Evolutionary conservation across 2,888 invertebrate species (phyloP).

Genomic region (Automeris io): DNA sequence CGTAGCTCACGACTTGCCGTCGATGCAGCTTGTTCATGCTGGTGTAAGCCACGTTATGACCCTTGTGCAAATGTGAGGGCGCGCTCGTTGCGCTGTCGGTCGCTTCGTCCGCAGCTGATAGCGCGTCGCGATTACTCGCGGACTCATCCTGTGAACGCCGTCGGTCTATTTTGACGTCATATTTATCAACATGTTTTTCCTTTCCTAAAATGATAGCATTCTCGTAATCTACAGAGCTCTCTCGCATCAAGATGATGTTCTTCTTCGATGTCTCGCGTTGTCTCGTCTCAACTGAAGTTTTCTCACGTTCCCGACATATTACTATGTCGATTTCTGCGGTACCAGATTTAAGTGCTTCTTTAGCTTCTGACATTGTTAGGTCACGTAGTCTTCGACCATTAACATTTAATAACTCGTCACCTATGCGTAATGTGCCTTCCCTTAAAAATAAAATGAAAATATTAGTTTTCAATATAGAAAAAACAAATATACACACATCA

Average conservation of each 20-base stretch:
- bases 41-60: conserved; percentile 77
- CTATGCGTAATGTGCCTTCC: conserved; percentile 80
- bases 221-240: conserved; percentile 84
- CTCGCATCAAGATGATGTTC: conserved; percentile 66
- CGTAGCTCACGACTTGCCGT: conserved; percentile 75
- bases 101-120: conserved; percentile 66
- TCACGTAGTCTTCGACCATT: conserved; percentile 83
- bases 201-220: conserved; percentile 76
- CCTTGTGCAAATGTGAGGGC: conserved; percentile 79
- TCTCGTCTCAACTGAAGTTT: conserved; percentile 29
- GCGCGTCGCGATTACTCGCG: conserved; percentile 66
- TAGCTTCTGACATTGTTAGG: conserved; percentile 80
- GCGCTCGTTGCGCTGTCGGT: conserved; percentile 49
- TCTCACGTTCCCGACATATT: conserved; percentile 73
- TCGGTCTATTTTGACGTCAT: conserved; percentile 84
- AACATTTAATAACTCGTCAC: conserved; percentile 84
- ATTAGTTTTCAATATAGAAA: not conserved
- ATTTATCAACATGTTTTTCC: conserved; percentile 63
- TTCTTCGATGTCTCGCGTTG: conserved; percentile 41
- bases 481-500: too few relatives aligned
- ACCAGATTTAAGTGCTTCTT: conserved; percentile 79
- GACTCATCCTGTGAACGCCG: conserved; percentile 72
- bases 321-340: conserved; percentile 81
- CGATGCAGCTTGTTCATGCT: conserved; percentile 79
- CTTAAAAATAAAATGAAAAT: conserved; percentile 43